These are phyloP conservation scores for Peromyscus attwateri DNA, from an alignment of 2,797 vertebrate species.

Conservation along the genomic window DNA sequence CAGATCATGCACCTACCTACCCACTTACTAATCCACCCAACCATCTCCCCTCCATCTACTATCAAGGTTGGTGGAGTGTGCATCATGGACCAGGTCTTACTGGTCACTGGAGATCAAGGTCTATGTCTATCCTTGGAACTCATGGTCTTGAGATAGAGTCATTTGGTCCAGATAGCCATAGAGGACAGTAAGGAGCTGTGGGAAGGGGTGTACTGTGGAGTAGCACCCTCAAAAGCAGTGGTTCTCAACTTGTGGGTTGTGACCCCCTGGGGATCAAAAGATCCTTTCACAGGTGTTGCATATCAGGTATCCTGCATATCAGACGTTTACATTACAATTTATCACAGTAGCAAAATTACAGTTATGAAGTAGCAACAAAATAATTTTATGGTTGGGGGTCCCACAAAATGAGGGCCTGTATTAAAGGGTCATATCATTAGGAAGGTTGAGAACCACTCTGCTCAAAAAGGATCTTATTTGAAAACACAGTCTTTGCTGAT, in stretches of 20 bases:
- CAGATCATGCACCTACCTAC: too few relatives aligned
- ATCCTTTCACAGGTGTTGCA: background rate
- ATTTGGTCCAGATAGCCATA: background rate
- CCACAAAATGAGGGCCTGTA: background rate
- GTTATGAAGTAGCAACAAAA: background rate
- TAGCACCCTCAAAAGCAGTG: background rate
- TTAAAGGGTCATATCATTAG: background rate
- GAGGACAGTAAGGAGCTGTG: accelerated
- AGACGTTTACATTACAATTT: background rate
- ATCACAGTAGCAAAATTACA: background rate
- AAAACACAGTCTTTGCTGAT: background rate
- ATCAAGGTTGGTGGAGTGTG: too few relatives aligned
- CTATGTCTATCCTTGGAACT: background rate
- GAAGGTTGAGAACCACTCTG: background rate
- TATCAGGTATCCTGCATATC: too few relatives aligned
- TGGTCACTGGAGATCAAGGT: too few relatives aligned
- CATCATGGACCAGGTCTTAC: accelerated
- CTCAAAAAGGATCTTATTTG: background rate
- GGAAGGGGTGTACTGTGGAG: background rate
- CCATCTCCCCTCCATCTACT: background rate
- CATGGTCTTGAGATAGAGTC: background rate
- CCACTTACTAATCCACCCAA: background rate
- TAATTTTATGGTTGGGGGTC: background rate
- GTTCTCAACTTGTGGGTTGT: background rate
- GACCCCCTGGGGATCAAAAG: background rate